Conservation (phyloP, 2,797 vertebrate genomes). For the Dermochelys coriacea region DNA sequence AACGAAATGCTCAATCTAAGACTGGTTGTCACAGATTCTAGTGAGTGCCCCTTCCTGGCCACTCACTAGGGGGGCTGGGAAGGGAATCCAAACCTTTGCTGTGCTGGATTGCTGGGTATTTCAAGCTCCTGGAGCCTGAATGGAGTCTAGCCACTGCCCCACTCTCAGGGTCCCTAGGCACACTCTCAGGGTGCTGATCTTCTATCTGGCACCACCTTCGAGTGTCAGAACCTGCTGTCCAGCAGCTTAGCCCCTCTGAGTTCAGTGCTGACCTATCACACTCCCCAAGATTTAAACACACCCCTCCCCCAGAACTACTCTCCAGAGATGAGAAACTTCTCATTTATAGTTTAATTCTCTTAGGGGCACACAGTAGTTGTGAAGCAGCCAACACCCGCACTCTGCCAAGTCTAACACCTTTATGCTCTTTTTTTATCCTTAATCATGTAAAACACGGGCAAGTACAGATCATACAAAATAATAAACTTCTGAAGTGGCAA, state of each 20-base stretch:
- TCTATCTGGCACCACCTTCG: background rate
- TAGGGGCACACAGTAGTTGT: background rate
- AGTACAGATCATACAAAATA: background rate
- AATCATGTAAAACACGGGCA: background rate
- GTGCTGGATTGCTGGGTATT: background rate
- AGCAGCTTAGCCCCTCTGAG: background rate
- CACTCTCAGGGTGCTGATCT: background rate
- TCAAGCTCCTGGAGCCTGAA: too few relatives aligned
- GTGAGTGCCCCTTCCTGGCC: too few relatives aligned
- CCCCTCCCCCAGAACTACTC: background rate
- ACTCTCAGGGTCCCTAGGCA: too few relatives aligned
- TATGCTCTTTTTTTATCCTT: background rate
- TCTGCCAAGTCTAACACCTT: background rate
- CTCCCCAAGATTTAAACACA: background rate
- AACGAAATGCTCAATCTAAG: background rate
- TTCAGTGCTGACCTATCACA: background rate
- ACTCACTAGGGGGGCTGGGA: background rate
- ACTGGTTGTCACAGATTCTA: background rate
- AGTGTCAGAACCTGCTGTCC: background rate
- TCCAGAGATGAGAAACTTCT: background rate
- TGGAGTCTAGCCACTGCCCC: too few relatives aligned
- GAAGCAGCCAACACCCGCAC: background rate
- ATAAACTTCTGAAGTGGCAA: background rate
- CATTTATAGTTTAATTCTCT: background rate
- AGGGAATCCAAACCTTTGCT: background rate